A percentile compares a stretch with the other conserved stretches of the same genome.
These are phyloP conservation scores for Lepidurus packardi DNA, from an alignment of 1,140 invertebrate species.

Conservation along the genomic window DNA sequence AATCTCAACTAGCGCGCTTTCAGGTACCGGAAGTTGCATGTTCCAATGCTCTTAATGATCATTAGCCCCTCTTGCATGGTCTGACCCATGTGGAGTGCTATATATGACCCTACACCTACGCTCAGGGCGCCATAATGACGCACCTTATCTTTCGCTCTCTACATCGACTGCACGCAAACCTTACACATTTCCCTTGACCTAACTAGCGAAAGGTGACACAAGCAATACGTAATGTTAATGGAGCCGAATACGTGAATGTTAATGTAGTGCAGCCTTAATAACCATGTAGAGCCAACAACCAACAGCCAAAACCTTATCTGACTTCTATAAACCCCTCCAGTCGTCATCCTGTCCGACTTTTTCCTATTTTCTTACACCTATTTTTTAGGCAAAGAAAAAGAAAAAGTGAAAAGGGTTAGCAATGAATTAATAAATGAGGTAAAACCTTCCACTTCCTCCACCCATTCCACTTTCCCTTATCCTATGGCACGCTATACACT, in stretches of 20 bases:
- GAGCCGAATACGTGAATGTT: neutral
- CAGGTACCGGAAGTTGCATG: conserved; percentile 14
- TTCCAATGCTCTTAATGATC: conserved; percentile 12
- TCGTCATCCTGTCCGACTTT: neutral
- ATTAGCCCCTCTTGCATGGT: neutral
- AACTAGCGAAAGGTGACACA: neutral
- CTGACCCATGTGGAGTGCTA: conserved; percentile 13
- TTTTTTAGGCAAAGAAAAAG: neutral
- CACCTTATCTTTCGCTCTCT: neutral
- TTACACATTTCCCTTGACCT: neutral
- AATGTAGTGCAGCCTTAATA: neutral
- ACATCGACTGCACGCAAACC: neutral
- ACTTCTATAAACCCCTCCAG: neutral
- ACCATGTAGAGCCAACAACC: neutral
- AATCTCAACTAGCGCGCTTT: neutral
- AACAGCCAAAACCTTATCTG: neutral
- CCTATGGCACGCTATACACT: neutral
- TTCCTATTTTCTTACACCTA: conserved; percentile 6
- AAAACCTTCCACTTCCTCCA: neutral
- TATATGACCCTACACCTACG: neutral
- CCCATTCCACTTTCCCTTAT: neutral
- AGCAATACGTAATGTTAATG: neutral
- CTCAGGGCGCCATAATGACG: conserved; percentile 7
- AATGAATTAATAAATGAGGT: neutral
- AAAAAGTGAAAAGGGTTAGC: neutral